Evolutionary conservation across 2,113 vertebrate species (phyloP).

Genomic region (Eudyptes chrysolophus): DNA sequence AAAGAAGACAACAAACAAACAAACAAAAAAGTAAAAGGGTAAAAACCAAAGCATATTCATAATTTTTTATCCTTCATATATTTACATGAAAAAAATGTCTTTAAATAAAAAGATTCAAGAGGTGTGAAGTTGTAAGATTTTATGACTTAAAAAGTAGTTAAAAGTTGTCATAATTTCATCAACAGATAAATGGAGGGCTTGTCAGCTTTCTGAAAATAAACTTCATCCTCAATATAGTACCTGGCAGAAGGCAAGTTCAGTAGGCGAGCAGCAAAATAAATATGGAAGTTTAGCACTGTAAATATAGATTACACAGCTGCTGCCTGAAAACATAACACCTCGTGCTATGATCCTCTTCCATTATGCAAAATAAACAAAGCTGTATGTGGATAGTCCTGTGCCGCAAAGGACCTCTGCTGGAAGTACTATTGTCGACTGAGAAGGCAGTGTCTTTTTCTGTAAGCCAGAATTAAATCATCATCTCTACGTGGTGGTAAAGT

Average conservation of each 20-base stretch:
- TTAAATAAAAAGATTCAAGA: background rate
- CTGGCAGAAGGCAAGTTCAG: background rate
- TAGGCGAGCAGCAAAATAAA: background rate
- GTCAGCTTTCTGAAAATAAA: background rate
- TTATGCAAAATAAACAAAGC: background rate
- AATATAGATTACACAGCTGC: background rate
- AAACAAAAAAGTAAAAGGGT: background rate
- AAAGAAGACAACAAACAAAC: background rate
- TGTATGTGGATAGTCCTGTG: background rate
- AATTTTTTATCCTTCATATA: background rate
- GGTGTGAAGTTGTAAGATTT: background rate
- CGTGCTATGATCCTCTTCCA: background rate
- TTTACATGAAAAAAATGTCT: background rate
- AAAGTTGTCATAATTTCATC: background rate
- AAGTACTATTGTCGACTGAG: background rate
- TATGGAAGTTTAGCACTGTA: background rate
- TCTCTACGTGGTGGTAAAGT: background rate
- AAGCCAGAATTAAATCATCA: background rate
- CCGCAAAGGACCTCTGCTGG: background rate
- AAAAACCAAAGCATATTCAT: background rate
- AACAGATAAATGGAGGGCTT: background rate
- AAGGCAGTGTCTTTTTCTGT: background rate
- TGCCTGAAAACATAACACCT: background rate
- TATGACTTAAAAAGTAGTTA: background rate
- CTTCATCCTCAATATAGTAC: background rate